Conservation (phyloP, 2,888 invertebrate species). For the Chesias legatella region DNA sequence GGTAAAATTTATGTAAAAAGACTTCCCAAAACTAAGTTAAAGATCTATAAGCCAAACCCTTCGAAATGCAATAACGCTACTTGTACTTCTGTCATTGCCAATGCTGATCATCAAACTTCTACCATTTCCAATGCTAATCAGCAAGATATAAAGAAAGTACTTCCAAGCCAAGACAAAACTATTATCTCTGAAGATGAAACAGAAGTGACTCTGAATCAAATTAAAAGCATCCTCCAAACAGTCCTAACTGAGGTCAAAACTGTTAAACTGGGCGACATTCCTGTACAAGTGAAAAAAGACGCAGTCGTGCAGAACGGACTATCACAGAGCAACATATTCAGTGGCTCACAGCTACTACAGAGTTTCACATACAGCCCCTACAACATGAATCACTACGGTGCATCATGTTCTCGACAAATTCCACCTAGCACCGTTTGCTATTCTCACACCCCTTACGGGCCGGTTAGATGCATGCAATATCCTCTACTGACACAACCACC, state of each 20-base stretch:
- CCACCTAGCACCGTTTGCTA: conserved; percentile 36
- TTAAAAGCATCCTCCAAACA: conserved; percentile 60
- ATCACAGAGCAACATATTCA: conserved; percentile 45
- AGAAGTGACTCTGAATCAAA: conserved; percentile 58
- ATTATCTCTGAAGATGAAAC: conserved; percentile 43
- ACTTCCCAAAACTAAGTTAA: conserved; percentile 4
- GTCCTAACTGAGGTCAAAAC: conserved; percentile 64
- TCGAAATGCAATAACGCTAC: conserved; percentile 39
- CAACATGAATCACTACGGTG: conserved; percentile 41
- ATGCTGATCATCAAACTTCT: conserved; percentile 47
- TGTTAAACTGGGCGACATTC: conserved; percentile 35
- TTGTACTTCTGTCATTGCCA: conserved; percentile 38
- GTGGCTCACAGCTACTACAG: conserved; percentile 47
- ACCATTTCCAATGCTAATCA: conserved; percentile 12
- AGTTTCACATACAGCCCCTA: conserved; percentile 56
- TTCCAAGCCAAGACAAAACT: conserved; percentile 9
- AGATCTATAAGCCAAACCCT: conserved; percentile 12
- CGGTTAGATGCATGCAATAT: conserved; percentile 47
- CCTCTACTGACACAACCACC: conserved; percentile 54
- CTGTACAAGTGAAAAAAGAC: conserved; percentile 48
- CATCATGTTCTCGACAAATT: conserved; percentile 46
- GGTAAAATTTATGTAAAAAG: conserved; percentile 45
- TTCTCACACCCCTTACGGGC: conserved; percentile 32
- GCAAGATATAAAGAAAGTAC: conserved; percentile 1
- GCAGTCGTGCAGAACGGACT: conserved; percentile 54